Percentiles rank a stretch among this genome's conserved stretches.
Evolutionary conservation across 1,140 invertebrate species (phyloP).

Genomic region (Pseudobourletiella spinata): DNA sequence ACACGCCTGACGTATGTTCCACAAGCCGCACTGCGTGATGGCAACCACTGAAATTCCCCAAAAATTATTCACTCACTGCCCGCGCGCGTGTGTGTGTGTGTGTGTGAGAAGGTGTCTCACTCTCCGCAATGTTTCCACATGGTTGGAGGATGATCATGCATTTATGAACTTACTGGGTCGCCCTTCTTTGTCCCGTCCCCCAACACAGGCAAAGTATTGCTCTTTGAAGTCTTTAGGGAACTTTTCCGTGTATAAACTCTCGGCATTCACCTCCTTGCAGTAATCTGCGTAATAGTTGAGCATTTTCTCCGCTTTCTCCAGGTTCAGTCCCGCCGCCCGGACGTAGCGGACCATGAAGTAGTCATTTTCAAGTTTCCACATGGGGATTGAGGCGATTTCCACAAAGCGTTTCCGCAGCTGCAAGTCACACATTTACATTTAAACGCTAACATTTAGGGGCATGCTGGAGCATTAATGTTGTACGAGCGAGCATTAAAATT

Average conservation of each 20-base stretch:
- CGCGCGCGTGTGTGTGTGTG: no score
- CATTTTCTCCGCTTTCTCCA: constrained; percentile 2
- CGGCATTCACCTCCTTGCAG: not conserved
- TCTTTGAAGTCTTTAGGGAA: not conserved
- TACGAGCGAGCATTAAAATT: not conserved
- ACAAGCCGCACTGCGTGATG: not conserved
- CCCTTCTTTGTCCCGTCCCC: not conserved
- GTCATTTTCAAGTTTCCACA: not conserved
- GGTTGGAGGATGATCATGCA: no score
- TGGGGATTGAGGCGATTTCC: not conserved
- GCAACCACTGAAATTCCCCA: not conserved
- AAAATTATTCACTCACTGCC: no score
- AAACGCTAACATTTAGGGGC: not conserved
- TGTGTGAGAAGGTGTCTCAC: no score
- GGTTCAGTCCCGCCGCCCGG: not conserved
- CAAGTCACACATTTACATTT: not conserved
- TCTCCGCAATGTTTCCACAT: no score
- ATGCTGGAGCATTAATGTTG: not conserved
- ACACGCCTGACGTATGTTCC: not conserved
- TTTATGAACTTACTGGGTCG: not conserved
- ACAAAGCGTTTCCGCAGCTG: not conserved
- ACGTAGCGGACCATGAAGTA: not conserved
- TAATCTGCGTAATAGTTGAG: not conserved
- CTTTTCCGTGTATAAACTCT: not conserved
- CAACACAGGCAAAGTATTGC: not conserved